These are phyloP conservation scores for Pantherophis vulpinus DNA, from an alignment of 2,797 vertebrate species.

Conservation along the genomic window DNA sequence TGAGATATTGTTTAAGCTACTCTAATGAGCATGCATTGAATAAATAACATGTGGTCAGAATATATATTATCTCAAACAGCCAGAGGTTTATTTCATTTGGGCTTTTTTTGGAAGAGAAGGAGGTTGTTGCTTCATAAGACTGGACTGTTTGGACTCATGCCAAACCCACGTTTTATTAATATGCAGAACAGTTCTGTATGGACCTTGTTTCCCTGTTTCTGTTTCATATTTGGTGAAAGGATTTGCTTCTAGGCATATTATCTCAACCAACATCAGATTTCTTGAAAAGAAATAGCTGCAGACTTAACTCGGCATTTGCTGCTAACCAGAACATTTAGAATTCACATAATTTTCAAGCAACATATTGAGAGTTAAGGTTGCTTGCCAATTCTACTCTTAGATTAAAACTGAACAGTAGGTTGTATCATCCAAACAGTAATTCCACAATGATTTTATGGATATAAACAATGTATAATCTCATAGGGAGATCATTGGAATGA, in stretches of 20 bases:
- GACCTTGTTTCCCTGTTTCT: slow-evolving; percentile 31
- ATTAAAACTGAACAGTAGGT: slow-evolving; percentile 53
- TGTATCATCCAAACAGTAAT: slow-evolving; percentile 65
- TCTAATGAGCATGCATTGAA: slow-evolving; percentile 6
- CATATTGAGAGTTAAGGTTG: slow-evolving; percentile 61
- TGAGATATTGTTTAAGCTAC: slow-evolving; percentile 37
- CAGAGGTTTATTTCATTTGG: not conserved
- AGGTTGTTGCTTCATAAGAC: slow-evolving; percentile 29
- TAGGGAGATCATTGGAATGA: slow-evolving; percentile 51
- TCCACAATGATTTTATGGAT: slow-evolving; percentile 55
- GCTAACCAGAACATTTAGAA: slow-evolving; percentile 59
- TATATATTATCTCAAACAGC: slow-evolving; percentile 33
- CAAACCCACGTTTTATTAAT: slow-evolving; percentile 55
- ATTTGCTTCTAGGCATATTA: slow-evolving; percentile 45
- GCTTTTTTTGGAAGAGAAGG: not conserved
- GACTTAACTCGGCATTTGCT: slow-evolving; percentile 54
- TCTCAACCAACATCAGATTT: slow-evolving; percentile 54
- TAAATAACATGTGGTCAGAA: slow-evolving; percentile 34
- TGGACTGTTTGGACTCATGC: slow-evolving; percentile 54
- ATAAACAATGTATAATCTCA: slow-evolving; percentile 45
- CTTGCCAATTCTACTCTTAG: slow-evolving; percentile 53
- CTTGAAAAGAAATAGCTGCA: slow-evolving; percentile 71
- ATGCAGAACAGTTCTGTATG: slow-evolving; percentile 55
- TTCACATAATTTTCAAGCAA: slow-evolving; percentile 66
- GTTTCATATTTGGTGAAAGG: slow-evolving; percentile 65